Evolutionary conservation across 2,888 invertebrate genomes (phyloP), one percentile per base, ranked within the genome.

Genomic region (Steinernema scapterisci): DNA sequence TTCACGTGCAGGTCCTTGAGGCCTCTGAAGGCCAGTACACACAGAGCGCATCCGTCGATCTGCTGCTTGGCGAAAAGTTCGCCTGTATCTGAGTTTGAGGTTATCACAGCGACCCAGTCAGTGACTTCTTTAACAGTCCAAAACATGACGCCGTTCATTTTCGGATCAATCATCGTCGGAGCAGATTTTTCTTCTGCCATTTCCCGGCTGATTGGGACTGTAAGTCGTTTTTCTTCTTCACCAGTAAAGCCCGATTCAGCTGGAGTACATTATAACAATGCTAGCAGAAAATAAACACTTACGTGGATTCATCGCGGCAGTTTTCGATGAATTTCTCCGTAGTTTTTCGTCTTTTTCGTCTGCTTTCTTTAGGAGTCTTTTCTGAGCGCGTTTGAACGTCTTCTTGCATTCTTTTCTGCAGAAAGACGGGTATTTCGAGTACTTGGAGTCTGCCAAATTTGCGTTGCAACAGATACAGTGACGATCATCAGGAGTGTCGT

Each of bases 361-460:
- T 11, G 52, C 11, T 52, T n/a, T 23, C 2, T 19, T 11, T 23
- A 9, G 23, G 23, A 3, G 9, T 25, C 27, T 21, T n/a, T 63
- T 63, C 31, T 27, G 31, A 31, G 16, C 16, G 9, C 31, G 27
- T 13, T 27, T 63, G 63, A 27, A 63, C 13, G 31, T 1, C 31
- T 63, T 63, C 38, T n/a, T 63, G 63, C 63, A 63, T 11, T 27
- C 38, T 16, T 63, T 63, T 16, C 9, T 31, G 63, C 63, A 63
- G 63, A 31, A 63, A 7, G 25, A 11, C 27, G n/a, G n/a, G 11
- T 38, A 38, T 38, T 38, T 38, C 9, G 38, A 9, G 38, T 38
- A 9, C 38, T 3, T 38, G 5, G 5, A 38, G 38, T 38, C 38
- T n/a, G 38, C 38, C 38, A 38, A 38, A 38, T 38, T 9, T 9